Conservation (phyloP, 2,888 invertebrate species). For the Hemithea aestivaria region DNA sequence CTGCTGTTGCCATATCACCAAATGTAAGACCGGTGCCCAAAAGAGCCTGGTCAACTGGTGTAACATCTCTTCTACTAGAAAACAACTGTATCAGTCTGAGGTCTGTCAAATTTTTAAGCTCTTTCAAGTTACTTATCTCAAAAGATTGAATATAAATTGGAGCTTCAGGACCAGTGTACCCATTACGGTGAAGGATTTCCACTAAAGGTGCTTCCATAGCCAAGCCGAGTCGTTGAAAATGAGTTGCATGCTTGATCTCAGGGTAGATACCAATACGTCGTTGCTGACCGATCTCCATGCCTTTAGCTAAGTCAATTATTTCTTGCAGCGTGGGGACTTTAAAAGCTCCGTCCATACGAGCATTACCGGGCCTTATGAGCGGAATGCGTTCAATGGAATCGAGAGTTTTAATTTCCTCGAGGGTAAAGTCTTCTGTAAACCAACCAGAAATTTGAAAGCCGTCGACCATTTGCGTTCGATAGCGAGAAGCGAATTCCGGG, state of each 20-base stretch:
- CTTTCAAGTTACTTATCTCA: slow-evolving; percentile 63
- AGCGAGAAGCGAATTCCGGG: slow-evolving; percentile 56
- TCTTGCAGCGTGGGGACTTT: slow-evolving; percentile 64
- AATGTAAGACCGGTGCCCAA: slow-evolving; percentile 54
- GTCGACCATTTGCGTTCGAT: slow-evolving; percentile 54
- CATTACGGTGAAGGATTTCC: slow-evolving; percentile 54
- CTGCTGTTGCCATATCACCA: slow-evolving; percentile 58
- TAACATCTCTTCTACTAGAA: slow-evolving; percentile 28
- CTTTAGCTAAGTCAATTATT: slow-evolving; percentile 62
- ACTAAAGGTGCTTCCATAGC: slow-evolving; percentile 60
- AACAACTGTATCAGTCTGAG: slow-evolving; percentile 59
- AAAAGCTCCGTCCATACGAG: slow-evolving; percentile 54
- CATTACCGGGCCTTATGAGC: slow-evolving; percentile 55
- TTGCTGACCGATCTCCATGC: slow-evolving; percentile 50
- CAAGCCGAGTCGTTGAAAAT: slow-evolving; percentile 55
- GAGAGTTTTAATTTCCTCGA: slow-evolving; percentile 62
- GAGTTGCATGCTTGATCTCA: slow-evolving; percentile 64
- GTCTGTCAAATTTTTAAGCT: slow-evolving; percentile 54
- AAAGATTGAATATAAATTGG: slow-evolving; percentile 68
- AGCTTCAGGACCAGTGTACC: slow-evolving; percentile 48
- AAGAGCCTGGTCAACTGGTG: slow-evolving; percentile 54
- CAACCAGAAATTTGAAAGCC: slow-evolving; percentile 51
- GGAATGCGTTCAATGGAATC: slow-evolving; percentile 64
- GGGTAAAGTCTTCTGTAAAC: slow-evolving; percentile 70
- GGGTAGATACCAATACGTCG: slow-evolving; percentile 62